Conservation (phyloP, 2,888 invertebrate genomes). For the Rhaphigaster nebulosa region DNA sequence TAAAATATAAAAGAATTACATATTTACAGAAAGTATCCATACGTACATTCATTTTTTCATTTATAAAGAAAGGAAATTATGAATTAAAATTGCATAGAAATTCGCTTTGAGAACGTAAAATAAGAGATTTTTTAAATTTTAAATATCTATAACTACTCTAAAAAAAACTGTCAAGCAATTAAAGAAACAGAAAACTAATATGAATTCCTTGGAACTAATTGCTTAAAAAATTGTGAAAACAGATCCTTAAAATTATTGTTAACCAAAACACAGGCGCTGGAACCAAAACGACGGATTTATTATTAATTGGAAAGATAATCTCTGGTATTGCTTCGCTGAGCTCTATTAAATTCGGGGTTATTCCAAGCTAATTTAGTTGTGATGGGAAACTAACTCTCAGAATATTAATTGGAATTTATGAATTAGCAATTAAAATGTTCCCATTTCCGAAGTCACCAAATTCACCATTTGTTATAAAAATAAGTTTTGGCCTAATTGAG, state of each 20-base stretch:
- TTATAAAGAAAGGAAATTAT: too few relatives aligned
- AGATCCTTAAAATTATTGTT: not conserved
- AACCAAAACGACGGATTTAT: conserved; percentile 36
- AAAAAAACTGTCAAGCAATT: not conserved
- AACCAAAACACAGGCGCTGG: not conserved
- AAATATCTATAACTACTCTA: not conserved
- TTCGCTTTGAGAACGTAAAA: not conserved
- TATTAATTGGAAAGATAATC: conserved; percentile 49
- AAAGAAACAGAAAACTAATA: not conserved
- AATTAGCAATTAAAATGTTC: conserved; percentile 28
- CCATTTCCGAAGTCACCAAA: conserved; percentile 4
- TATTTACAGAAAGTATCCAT: too few relatives aligned
- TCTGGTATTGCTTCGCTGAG: conserved; percentile 47
- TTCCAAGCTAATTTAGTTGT: conserved; percentile 41
- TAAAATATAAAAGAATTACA: too few relatives aligned
- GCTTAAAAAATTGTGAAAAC: not conserved
- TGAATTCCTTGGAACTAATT: not conserved
- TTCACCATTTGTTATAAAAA: not conserved
- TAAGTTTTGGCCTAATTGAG: not conserved
- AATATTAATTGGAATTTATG: conserved; percentile 47
- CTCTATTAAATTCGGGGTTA: conserved; percentile 46
- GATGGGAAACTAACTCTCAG: conserved; percentile 36
- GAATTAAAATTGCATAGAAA: too few relatives aligned
- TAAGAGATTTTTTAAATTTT: not conserved
- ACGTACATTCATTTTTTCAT: too few relatives aligned